Evolutionary conservation across 1,140 invertebrate species (phyloP).

Genomic region (Calephelis virginiensis): DNA sequence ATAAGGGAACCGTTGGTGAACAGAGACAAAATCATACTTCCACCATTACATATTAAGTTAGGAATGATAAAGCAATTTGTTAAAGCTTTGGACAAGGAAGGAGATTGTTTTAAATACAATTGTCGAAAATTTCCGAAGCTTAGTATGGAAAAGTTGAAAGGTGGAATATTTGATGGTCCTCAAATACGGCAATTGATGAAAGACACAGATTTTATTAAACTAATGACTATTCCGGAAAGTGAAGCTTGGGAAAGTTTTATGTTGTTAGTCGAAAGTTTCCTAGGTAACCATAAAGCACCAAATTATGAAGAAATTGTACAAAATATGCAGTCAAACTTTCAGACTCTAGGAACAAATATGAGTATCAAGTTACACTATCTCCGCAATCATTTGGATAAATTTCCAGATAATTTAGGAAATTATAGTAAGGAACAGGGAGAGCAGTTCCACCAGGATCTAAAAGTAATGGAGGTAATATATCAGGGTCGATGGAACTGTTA

Average conservation of each 20-base stretch:
- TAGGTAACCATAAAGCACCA: slow-evolving; percentile 13
- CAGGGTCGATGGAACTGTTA: slow-evolving; percentile 4
- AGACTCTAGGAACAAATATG: slow-evolving; percentile 11
- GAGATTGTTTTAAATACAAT: slow-evolving; percentile 8
- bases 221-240: slow-evolving; percentile 16
- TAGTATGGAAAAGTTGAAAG: slow-evolving; percentile 24
- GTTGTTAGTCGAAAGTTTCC: slow-evolving; percentile 7
- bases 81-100: slow-evolving; percentile 10
- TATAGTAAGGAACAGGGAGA: slow-evolving; percentile 3
- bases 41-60: slow-evolving; percentile 45
- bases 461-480: slow-evolving; percentile 6
- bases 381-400: neutral
- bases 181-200: slow-evolving; percentile 25
- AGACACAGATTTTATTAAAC: slow-evolving; percentile 25
- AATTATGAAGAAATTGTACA: slow-evolving; percentile 5
- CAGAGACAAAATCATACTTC: slow-evolving; percentile 27
- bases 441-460: slow-evolving; percentile 6
- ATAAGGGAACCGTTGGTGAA: slow-evolving; percentile 27
- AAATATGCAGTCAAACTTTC: slow-evolving; percentile 13
- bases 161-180: slow-evolving; percentile 25
- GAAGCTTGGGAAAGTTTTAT: slow-evolving; percentile 8
- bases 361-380: slow-evolving; percentile 12
- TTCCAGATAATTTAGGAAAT: slow-evolving; percentile 8
- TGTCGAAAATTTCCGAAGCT: slow-evolving; percentile 17
- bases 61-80: slow-evolving; percentile 22